phyloP scores from a whole-genome alignment of 2,797 vertebrate species.

The Acanthis flammea region DNA sequence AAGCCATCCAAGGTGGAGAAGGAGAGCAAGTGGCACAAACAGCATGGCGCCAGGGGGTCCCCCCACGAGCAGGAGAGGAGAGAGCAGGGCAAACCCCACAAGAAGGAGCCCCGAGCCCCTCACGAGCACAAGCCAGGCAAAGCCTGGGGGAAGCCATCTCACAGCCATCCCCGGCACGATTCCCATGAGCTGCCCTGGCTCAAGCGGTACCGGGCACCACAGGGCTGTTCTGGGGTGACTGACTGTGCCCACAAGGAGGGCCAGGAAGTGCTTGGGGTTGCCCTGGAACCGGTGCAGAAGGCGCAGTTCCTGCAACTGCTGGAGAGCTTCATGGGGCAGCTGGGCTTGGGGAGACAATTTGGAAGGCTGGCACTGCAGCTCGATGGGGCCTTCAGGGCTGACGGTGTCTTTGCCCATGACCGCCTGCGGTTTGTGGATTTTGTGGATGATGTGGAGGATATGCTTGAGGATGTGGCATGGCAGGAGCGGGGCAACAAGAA shows the following conservation, averaged over 20 bases:
- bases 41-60: not conserved
- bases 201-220: slow-evolving; percentile 66
- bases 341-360: slow-evolving; percentile 52
- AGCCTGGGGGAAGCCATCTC: not conserved
- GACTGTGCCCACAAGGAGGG: slow-evolving; percentile 85
- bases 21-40: not conserved
- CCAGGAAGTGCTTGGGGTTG: slow-evolving; percentile 22
- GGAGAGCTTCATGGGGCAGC: slow-evolving; percentile 73
- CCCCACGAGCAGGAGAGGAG: not conserved
- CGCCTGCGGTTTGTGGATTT: slow-evolving; percentile 86
- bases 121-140: not conserved
- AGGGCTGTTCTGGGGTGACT: slow-evolving; percentile 72
- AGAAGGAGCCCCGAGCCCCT: not conserved
- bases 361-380: slow-evolving; percentile 61
- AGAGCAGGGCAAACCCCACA: not conserved
- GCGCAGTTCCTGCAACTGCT: slow-evolving; percentile 73
- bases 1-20: not conserved
- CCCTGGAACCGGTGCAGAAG: slow-evolving; percentile 73
- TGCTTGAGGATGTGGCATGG: slow-evolving; percentile 86
- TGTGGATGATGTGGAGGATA: slow-evolving; percentile 85
- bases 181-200: slow-evolving; percentile 31
- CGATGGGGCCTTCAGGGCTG: slow-evolving; percentile 78
- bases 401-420: slow-evolving; percentile 83
- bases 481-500: slow-evolving; percentile 59
- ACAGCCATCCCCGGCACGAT: not conserved